Conservation (phyloP, 2,888 invertebrate species). For the Clusia tigrina region DNA sequence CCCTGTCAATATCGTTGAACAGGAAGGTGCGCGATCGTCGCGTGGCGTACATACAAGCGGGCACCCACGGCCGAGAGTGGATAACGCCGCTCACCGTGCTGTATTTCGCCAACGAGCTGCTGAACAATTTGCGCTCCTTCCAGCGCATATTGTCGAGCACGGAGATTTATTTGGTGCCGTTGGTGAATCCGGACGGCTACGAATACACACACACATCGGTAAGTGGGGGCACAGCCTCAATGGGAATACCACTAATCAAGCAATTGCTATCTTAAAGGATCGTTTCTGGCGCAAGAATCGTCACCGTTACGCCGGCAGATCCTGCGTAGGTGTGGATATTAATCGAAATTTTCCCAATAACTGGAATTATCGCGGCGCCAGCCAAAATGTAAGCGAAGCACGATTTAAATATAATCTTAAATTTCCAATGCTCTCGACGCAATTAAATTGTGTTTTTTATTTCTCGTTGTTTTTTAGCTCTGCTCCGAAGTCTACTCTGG, state of each 20-base stretch:
- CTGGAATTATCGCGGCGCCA: constrained; percentile 70
- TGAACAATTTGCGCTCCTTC: constrained; percentile 66
- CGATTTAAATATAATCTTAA: constrained; percentile 15
- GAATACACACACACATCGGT: constrained; percentile 60
- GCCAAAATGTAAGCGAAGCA: constrained; percentile 62
- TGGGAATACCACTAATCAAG: too few relatives aligned
- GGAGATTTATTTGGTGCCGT: constrained; percentile 59
- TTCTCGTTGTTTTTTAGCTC: constrained; percentile 51
- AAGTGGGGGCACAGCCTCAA: constrained; percentile 31
- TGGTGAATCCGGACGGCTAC: constrained; percentile 64
- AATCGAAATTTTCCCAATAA: constrained; percentile 79
- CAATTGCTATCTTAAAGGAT: too few relatives aligned
- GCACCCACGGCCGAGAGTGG: constrained; percentile 72
- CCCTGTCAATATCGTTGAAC: constrained; percentile 55
- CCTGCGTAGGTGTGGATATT: constrained; percentile 76
- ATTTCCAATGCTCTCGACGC: constrained; percentile 38
- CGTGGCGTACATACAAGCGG: constrained; percentile 61
- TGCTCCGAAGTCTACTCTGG: constrained; percentile 64
- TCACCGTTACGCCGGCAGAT: constrained; percentile 63
- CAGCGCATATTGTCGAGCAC: constrained; percentile 54
- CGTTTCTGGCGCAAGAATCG: constrained; percentile 77
- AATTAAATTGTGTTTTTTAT: background rate
- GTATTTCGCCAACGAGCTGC: constrained; percentile 72
- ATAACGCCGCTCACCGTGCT: constrained; percentile 73
- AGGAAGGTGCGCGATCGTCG: constrained; percentile 47